Percentiles rank a stretch among this genome's conserved stretches.
These are phyloP conservation scores for Lontra canadensis DNA, from an alignment of 2,113 vertebrate genomes.

Conservation along the genomic window DNA sequence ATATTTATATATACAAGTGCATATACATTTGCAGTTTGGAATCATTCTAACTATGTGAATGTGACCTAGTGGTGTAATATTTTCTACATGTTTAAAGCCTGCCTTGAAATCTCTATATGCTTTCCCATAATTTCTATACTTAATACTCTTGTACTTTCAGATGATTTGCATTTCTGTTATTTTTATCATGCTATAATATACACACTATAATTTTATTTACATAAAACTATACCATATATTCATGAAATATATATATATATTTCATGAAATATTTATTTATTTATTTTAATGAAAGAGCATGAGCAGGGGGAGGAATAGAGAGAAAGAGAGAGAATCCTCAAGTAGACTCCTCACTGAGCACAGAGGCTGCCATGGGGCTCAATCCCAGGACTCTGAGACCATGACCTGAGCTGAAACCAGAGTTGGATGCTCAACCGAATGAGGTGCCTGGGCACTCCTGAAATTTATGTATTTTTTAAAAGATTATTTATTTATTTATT, in stretches of 20 bases:
- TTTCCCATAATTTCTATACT: neutral
- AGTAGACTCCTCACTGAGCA: neutral
- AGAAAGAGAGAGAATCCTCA: neutral
- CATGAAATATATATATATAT: neutral
- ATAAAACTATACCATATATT: neutral
- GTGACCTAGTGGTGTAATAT: neutral
- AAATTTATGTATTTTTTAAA: neutral
- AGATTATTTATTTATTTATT: neutral
- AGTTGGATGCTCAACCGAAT: neutral
- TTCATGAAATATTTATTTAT: neutral
- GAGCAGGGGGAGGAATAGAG: neutral
- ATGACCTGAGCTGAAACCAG: neutral
- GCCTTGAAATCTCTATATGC: neutral
- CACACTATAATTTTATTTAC: neutral
- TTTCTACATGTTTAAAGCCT: neutral
- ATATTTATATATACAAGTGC: neutral
- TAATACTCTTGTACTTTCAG: neutral
- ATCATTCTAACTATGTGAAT: neutral
- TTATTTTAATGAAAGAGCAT: neutral
- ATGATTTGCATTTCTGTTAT: neutral
- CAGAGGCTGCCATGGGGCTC: neutral
- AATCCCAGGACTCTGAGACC: neutral
- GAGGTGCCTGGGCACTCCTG: neutral
- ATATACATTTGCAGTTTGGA: neutral
- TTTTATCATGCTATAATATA: neutral